Conservation (phyloP, 2,888 invertebrate species). For the Ophioninae sp. region DNA sequence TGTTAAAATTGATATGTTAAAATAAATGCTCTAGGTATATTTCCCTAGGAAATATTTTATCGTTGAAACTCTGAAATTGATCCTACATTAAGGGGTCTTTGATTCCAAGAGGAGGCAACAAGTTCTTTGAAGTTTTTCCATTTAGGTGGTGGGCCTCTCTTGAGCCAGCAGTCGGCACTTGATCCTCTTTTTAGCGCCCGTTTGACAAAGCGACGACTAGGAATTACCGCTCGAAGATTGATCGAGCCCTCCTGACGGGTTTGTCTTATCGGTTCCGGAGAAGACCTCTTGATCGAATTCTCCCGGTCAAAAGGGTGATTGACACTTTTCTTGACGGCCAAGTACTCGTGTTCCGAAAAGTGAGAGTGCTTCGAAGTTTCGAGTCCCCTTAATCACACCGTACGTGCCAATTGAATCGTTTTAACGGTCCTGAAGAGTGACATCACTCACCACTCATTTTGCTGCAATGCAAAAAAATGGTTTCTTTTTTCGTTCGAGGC, state of each 20-base stretch:
- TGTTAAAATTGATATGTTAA: no score
- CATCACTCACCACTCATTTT: neutral
- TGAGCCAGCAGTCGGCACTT: constrained; percentile 27
- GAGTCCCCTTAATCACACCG: neutral
- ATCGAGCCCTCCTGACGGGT: constrained; percentile 20
- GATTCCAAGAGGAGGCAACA: constrained; percentile 7
- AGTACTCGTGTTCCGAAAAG: constrained; percentile 28
- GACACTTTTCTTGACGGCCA: constrained; percentile 31
- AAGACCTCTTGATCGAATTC: constrained; percentile 35
- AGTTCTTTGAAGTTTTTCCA: constrained; percentile 33
- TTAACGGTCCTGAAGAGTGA: no score
- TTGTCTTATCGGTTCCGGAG: neutral
- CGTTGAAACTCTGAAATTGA: neutral
- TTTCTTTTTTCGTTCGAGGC: no score
- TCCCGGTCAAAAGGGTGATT: constrained; percentile 33
- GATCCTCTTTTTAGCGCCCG: neutral
- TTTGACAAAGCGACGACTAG: constrained; percentile 32
- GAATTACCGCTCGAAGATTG: constrained; percentile 40
- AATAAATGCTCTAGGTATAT: no score
- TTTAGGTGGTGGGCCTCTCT: constrained; percentile 12
- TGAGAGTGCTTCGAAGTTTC: constrained; percentile 15
- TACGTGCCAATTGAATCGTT: neutral
- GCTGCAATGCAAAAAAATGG: no score
- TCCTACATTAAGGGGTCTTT: neutral
- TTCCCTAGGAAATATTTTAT: neutral